Evolutionary conservation across 2,888 invertebrate genomes (phyloP).

Genomic region (Acleris emargana): DNA sequence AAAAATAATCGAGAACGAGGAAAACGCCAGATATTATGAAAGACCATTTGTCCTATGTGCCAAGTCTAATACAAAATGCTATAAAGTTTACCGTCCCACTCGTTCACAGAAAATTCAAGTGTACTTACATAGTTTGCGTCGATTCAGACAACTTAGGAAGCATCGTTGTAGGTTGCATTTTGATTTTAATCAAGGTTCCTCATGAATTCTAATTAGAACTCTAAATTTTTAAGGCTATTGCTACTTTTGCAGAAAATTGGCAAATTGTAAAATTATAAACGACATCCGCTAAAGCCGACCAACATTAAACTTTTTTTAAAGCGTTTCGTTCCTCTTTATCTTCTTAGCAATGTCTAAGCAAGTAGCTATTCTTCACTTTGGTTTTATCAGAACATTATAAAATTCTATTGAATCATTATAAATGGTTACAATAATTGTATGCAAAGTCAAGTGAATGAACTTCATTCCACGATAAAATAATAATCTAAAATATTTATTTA

Average conservation of each 20-base stretch:
- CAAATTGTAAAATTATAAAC: constrained; percentile 59
- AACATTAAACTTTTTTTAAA: constrained; percentile 52
- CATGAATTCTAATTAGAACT: constrained; percentile 60
- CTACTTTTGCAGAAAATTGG: constrained; percentile 56
- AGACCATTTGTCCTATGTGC: background rate
- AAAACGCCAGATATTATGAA: background rate
- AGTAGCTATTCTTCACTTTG: background rate
- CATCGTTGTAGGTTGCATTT: constrained; percentile 73
- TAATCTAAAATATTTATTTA: too few species aligned
- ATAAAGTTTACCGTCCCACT: constrained; percentile 42
- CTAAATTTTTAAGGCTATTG: constrained; percentile 46
- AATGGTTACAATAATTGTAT: too few species aligned
- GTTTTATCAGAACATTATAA: background rate
- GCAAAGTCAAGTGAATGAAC: too few species aligned
- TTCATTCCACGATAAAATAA: too few species aligned
- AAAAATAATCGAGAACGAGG: background rate
- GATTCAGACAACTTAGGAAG: constrained; percentile 74
- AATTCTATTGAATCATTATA: too few species aligned
- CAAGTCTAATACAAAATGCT: constrained; percentile 38
- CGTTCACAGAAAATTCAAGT: constrained; percentile 18
- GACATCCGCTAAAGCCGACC: constrained; percentile 66
- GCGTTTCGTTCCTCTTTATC: constrained; percentile 51
- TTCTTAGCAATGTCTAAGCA: background rate
- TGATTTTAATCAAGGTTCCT: constrained; percentile 56
- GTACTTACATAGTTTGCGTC: constrained; percentile 78